Conservation (phyloP, 2,888 invertebrate species). For the Tridacna gigas region DNA sequence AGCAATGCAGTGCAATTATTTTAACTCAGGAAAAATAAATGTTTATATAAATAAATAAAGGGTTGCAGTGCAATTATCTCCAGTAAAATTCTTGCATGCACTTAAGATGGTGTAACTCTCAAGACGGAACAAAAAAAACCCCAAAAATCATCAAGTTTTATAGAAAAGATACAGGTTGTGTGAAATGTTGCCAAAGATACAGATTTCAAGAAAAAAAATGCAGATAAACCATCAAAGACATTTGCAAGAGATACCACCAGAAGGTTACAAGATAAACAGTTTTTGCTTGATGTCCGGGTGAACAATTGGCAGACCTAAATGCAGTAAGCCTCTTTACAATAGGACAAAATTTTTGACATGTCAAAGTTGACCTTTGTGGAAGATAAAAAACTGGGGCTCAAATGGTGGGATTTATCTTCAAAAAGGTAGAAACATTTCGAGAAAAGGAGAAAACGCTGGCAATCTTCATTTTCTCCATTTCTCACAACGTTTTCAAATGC, state of each 20-base stretch:
- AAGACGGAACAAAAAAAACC: background rate
- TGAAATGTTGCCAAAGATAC: constrained; percentile 23
- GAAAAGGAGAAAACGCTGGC: too few relatives aligned
- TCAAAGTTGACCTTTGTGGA: too few relatives aligned
- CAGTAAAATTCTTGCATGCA: constrained; percentile 18
- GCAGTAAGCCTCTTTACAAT: too few relatives aligned
- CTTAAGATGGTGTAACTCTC: constrained; percentile 4
- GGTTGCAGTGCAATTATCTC: background rate
- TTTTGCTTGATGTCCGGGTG: constrained; percentile 6
- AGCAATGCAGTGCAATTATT: background rate
- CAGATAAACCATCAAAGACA: constrained; percentile 21
- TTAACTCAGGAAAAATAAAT: too few relatives aligned
- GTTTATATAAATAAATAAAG: too few relatives aligned
- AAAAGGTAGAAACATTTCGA: too few relatives aligned
- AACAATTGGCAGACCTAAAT: too few relatives aligned
- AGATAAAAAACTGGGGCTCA: too few relatives aligned
- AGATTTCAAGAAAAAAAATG: constrained; percentile 8
- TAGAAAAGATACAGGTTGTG: background rate
- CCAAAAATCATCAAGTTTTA: background rate
- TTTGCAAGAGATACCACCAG: background rate
- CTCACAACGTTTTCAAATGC: too few relatives aligned
- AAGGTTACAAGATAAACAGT: constrained; percentile 14
- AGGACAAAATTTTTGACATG: too few relatives aligned
- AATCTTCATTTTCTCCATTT: too few relatives aligned
- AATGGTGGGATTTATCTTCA: too few relatives aligned